Percentiles rank a stretch among this genome's conserved stretches.
Evolutionary conservation across 1,140 invertebrate genomes (phyloP).

Genomic region (Cotesia chilonis): DNA sequence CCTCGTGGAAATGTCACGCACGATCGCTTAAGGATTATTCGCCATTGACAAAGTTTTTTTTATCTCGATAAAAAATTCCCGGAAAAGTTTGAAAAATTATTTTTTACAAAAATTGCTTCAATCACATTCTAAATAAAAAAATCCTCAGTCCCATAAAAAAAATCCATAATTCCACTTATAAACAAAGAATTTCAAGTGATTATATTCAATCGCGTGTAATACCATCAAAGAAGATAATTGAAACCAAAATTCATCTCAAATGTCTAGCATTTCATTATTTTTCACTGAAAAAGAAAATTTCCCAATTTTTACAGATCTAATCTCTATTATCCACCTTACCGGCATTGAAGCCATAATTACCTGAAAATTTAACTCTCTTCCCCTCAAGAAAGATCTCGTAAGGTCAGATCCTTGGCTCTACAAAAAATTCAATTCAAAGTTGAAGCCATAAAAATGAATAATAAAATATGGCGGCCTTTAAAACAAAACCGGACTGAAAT

Average conservation of each 20-base stretch:
- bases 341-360: too few relatives aligned
- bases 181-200: too few relatives aligned
- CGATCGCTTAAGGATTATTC: constrained; percentile 21
- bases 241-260: too few relatives aligned
- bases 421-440: constrained; percentile 4
- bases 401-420: not conserved
- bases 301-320: too few relatives aligned
- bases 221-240: too few relatives aligned
- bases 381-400: too few relatives aligned
- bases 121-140: not conserved
- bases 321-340: too few relatives aligned
- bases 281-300: too few relatives aligned
- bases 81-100: not conserved
- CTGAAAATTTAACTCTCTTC: too few relatives aligned
- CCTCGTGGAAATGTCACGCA: constrained; percentile 13
- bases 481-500: constrained; percentile 43
- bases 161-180: too few relatives aligned
- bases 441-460: constrained; percentile 35
- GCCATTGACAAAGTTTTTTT: not conserved
- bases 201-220: too few relatives aligned
- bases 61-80: constrained; percentile 1
- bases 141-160: not conserved
- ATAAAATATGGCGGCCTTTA: constrained; percentile 44
- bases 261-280: too few relatives aligned
- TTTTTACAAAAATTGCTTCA: not conserved